Base-by-base conservation (phyloP, 2,113 vertebrate species). In the Apodemus speciosus region DNA sequence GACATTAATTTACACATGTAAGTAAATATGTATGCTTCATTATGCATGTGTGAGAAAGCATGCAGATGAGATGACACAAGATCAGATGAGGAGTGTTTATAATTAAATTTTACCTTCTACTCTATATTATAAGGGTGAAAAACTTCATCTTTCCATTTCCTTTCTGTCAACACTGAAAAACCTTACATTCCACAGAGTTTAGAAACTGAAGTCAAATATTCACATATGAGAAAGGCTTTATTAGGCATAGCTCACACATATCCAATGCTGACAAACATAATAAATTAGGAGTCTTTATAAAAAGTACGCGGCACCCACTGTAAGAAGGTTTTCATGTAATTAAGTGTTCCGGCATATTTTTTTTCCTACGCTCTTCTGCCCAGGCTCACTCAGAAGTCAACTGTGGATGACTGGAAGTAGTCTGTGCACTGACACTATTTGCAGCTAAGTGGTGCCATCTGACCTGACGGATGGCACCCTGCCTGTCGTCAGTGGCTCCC, bases 401-500 rank as follows among this genome's bases (percentile, higher is more conserved):
- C 92, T 97, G 92, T 91, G 89, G 58, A 56, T 97, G 97, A 97
- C 95, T 97, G 84, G 56, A 96, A 97, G 94, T 94, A 95, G 95
- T 97, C 94, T 96, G 95, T 73, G 95, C 84, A 25, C 3, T 38
- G 53, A 80, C 77, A 46, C 2, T 62, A 94, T 95, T 97, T 94
- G 96, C n/a, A 97, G 96, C 96, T 81, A 97, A 89, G 95, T 97
- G 64, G 93, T 94, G 95, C 95, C 97, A 91, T 95, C 95, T 92
- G 85, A 85, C 94, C 76, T 96, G 96, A 97, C 97, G 98, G 97
- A 98, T 98, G 98, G 97, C 49, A 85, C 97, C 88, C 97, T 97
- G 95, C 97, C 97, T 98, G 92, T 98, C 96, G 94, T 97, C 94
- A 81, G 95, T 97, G 98, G 96, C 98, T 98, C 94, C 96, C 96